These are phyloP conservation scores for Leptodactylus fuscus DNA, from an alignment of 2,113 vertebrate genomes.

Conservation along the genomic window DNA sequence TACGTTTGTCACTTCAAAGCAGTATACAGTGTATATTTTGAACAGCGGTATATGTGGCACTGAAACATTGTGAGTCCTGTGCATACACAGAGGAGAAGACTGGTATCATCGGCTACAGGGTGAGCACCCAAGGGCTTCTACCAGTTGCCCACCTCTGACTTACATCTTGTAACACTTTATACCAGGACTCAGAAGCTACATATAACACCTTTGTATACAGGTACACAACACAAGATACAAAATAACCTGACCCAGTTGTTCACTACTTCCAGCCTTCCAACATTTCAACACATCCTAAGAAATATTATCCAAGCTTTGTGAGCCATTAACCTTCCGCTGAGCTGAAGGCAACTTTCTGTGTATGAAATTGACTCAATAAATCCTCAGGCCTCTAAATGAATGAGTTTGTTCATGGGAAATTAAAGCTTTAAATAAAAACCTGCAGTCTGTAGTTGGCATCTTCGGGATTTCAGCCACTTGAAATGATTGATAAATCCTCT, in stretches of 20 bases:
- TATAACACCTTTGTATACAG: not conserved
- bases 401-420: constrained; percentile 65
- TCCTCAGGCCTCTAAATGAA: constrained; percentile 62
- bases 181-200: not conserved
- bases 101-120: too few relatives aligned
- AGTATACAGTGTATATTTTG: too few relatives aligned
- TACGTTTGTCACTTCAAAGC: too few relatives aligned
- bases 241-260: constrained; percentile 17
- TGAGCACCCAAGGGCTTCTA: too few relatives aligned
- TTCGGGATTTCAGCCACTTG: constrained; percentile 48
- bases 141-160: not conserved
- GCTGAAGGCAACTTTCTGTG: constrained; percentile 64
- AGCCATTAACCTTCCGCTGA: constrained; percentile 64
- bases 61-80: too few relatives aligned
- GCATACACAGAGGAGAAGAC: too few relatives aligned
- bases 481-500: constrained; percentile 42
- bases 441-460: constrained; percentile 62
- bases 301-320: constrained; percentile 64
- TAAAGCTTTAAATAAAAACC: constrained; percentile 68
- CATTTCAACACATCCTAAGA: constrained; percentile 60
- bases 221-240: not conserved
- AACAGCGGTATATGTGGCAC: too few relatives aligned
- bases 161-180: too few relatives aligned
- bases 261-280: not conserved
- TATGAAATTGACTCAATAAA: constrained; percentile 64